A percentile compares a stretch with the other conserved stretches of the same genome.
Evolutionary conservation across 30 jellyfish, hydroid and myxozoan species (phyloP).

Genomic region (Pelagia noctiluca): DNA sequence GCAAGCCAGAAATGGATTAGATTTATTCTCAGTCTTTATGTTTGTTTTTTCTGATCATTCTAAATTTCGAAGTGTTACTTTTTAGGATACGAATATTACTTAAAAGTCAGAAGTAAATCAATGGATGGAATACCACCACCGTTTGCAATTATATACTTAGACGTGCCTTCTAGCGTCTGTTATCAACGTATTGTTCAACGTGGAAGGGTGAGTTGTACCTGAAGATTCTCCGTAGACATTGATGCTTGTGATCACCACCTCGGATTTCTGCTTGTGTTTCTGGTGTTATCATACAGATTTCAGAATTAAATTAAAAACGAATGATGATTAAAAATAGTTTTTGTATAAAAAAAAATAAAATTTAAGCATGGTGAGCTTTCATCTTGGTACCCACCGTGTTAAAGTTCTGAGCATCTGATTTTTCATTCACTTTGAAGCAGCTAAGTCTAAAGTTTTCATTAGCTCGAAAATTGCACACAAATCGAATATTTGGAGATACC

Average conservation of each 20-base stretch:
- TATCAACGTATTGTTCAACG: constrained; percentile 31
- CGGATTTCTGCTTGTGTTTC: background rate
- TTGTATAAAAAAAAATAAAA: background rate
- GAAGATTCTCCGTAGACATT: background rate
- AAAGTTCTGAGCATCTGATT: background rate
- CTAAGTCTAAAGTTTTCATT: no score
- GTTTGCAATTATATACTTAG: constrained; percentile 42
- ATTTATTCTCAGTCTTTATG: background rate
- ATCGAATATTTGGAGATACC: no score
- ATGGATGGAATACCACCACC: constrained; percentile 53
- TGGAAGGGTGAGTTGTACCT: background rate
- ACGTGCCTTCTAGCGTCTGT: constrained; percentile 55
- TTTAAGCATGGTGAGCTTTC: no score
- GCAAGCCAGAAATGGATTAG: no score
- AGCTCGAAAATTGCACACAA: no score
- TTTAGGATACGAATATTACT: constrained; percentile 63
- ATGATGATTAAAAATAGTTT: background rate
- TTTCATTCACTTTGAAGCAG: no score
- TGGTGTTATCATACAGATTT: background rate
- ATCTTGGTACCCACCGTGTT: background rate
- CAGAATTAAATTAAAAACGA: no score
- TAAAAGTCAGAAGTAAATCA: constrained; percentile 42
- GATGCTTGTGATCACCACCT: background rate
- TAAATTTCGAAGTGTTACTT: background rate
- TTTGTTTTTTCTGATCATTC: background rate